Percentiles rank a stretch among this genome's conserved stretches.
Conservation (phyloP, 2,888 invertebrate species). For the Lasius platythorax region DNA sequence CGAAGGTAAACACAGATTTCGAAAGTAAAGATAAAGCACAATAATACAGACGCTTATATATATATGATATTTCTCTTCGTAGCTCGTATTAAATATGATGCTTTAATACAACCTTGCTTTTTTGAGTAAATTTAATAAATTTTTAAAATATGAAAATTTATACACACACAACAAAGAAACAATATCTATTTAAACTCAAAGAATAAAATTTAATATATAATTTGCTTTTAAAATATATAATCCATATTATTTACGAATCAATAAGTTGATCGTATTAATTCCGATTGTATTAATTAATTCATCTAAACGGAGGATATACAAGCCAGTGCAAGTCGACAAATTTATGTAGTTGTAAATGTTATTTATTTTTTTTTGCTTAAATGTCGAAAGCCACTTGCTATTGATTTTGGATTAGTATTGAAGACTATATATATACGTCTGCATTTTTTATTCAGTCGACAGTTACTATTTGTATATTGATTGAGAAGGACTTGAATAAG, state of each 20-base stretch:
- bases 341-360: neutral
- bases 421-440: neutral
- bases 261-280: no score
- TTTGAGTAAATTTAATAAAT: slow-evolving; percentile 1
- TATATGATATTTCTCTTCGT: neutral
- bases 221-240: no score
- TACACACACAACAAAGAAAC: no score
- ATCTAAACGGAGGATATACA: no score
- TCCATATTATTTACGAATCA: no score
- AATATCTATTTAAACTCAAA: no score
- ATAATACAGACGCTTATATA: neutral
- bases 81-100: neutral
- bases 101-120: neutral
- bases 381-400: neutral
- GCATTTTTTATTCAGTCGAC: neutral
- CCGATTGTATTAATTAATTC: no score
- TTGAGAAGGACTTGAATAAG: neutral
- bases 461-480: neutral
- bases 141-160: neutral
- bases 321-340: no score
- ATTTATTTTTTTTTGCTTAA: neutral
- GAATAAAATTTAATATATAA: no score
- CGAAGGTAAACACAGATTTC: neutral
- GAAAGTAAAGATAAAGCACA: neutral
- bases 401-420: neutral